These are phyloP conservation scores for Lycocorax pyrrhopterus DNA, from an alignment of 2,113 vertebrate species.

Conservation along the genomic window DNA sequence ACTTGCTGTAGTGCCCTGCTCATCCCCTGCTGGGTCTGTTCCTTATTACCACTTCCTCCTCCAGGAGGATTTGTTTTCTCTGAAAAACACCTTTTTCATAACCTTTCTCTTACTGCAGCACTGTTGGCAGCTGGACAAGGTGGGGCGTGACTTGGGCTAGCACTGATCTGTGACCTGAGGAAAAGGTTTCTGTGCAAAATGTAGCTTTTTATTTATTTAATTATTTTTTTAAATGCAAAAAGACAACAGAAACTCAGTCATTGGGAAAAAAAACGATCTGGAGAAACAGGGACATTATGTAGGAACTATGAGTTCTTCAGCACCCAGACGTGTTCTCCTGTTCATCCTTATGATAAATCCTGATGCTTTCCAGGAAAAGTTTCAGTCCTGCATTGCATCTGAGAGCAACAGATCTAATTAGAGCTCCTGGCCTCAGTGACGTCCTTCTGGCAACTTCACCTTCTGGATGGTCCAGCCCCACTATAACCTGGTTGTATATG, in stretches of 20 bases:
- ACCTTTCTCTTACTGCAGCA: not conserved
- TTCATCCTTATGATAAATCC: not conserved
- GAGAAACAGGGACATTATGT: not conserved
- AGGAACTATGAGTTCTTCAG: not conserved
- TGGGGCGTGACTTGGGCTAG: not conserved
- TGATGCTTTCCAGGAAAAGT: not conserved
- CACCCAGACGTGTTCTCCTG: not conserved
- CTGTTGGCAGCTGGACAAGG: not conserved
- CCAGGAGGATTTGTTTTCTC: not conserved
- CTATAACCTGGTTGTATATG: rapidly evolving
- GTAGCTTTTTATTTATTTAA: not conserved
- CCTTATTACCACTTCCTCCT: not conserved
- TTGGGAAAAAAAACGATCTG: not conserved
- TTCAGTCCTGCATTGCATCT: not conserved
- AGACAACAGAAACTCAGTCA: not conserved
- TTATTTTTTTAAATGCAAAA: not conserved
- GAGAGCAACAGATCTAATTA: not conserved
- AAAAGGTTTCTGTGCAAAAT: not conserved
- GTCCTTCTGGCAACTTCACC: not conserved
- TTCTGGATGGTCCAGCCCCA: not conserved
- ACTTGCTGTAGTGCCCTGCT: not conserved
- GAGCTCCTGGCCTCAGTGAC: not conserved
- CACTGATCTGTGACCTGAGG: not conserved
- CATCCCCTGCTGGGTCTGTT: not conserved
- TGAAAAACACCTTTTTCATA: not conserved